Evolutionary conservation across 2,113 vertebrate species (phyloP).

Genomic region (Stigmatopora nigra): DNA sequence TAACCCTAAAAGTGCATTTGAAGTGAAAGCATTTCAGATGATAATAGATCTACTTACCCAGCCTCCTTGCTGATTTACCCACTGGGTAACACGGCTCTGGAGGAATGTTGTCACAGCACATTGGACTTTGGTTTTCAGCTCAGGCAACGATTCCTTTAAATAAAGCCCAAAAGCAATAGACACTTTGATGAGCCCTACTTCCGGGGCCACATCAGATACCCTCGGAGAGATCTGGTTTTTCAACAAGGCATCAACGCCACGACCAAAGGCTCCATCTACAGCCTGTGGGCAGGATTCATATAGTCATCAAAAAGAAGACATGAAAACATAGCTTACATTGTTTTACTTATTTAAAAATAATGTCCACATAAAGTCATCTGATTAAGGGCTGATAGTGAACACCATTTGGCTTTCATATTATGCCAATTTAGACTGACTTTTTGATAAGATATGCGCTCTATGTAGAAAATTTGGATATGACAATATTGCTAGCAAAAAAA

Average conservation of each 20-base stretch:
- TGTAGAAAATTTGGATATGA: no score
- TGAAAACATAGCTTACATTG: not conserved
- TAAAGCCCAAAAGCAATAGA: slow-evolving; percentile 42
- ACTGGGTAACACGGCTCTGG: slow-evolving; percentile 34
- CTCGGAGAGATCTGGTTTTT: slow-evolving; percentile 4
- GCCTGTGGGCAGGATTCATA: slow-evolving; percentile 33
- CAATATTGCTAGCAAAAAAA: no score
- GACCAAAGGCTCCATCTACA: slow-evolving; percentile 18
- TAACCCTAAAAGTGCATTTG: not conserved
- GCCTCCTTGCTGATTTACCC: slow-evolving; percentile 62
- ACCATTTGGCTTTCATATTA: not conserved
- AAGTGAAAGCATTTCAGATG: not conserved
- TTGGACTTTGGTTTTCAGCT: slow-evolving; percentile 24
- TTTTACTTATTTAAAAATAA: not conserved
- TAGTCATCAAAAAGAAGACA: not conserved
- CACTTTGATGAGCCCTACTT: slow-evolving; percentile 58
- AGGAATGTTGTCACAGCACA: slow-evolving; percentile 36
- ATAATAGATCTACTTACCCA: slow-evolving; percentile 56
- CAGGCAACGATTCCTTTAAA: slow-evolving; percentile 45
- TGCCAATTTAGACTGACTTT: no score
- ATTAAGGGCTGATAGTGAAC: not conserved
- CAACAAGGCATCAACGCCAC: slow-evolving; percentile 39
- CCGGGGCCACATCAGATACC: slow-evolving; percentile 43
- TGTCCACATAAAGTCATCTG: not conserved
- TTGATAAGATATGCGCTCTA: no score